Conservation (phyloP, 2,113 vertebrate species). For the Otocyon megalotis region DNA sequence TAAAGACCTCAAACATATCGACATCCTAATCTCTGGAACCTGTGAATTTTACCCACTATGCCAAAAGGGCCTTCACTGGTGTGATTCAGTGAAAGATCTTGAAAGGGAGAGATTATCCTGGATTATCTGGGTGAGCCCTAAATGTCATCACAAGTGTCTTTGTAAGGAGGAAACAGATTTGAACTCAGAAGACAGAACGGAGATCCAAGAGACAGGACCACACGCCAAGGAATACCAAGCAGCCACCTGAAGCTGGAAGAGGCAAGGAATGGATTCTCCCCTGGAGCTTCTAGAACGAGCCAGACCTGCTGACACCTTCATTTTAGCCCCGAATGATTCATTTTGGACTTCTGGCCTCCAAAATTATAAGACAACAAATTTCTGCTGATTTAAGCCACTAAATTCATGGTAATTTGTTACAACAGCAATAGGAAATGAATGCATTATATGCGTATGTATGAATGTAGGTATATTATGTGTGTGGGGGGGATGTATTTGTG, state of each 20-base stretch:
- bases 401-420: background rate
- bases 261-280: no score
- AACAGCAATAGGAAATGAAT: background rate
- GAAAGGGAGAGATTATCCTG: background rate
- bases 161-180: background rate
- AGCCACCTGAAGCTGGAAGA: background rate
- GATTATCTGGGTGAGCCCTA: background rate
- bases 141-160: background rate
- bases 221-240: background rate
- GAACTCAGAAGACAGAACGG: background rate
- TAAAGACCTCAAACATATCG: background rate
- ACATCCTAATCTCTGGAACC: background rate
- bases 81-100: background rate
- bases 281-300: background rate
- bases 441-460: rapidly evolving
- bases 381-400: background rate
- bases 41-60: background rate
- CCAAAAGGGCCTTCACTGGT: background rate
- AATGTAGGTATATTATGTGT: background rate
- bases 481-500: background rate
- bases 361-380: background rate
- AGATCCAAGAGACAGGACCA: background rate
- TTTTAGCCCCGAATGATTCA: background rate
- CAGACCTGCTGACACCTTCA: background rate
- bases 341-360: background rate